A percentile compares a stretch with the other conserved stretches of the same genome.
Evolutionary conservation across 2,888 invertebrate genomes (phyloP).

Genomic region (Cataglyphis rosenhaueri): DNA sequence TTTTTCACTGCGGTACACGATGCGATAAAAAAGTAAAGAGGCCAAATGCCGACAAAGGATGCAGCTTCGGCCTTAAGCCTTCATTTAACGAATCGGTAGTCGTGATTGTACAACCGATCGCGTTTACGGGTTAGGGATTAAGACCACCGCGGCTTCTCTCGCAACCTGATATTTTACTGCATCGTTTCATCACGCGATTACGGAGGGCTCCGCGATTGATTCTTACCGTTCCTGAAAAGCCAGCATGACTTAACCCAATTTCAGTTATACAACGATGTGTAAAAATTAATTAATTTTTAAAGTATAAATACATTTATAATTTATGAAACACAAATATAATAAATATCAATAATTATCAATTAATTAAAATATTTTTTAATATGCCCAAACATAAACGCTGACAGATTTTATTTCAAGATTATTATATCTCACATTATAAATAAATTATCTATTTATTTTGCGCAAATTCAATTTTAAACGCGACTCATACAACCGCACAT

Average conservation of each 20-base stretch:
- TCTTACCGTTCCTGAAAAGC: constrained; percentile 1
- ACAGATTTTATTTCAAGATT: neutral
- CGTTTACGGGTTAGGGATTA: constrained; percentile 53
- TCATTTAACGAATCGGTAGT: constrained; percentile 67
- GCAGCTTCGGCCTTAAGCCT: constrained; percentile 41
- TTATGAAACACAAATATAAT: neutral
- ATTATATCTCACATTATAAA: neutral
- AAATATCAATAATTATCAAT: neutral
- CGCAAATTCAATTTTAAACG: constrained; percentile 13
- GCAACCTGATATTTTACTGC: constrained; percentile 70
- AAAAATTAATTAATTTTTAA: neutral
- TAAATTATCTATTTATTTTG: constrained; percentile 12
- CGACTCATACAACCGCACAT: neutral
- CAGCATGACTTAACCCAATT: constrained; percentile 64
- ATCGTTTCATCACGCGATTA: constrained; percentile 69
- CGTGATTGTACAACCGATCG: constrained; percentile 61
- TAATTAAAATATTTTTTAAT: neutral
- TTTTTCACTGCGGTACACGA: neutral
- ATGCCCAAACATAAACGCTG: neutral
- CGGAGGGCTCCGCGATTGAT: constrained; percentile 33
- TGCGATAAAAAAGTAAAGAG: neutral
- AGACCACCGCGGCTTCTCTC: constrained; percentile 36
- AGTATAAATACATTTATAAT: neutral
- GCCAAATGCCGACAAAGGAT: constrained; percentile 52
- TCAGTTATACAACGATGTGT: neutral